These are phyloP conservation scores for Hirtodrosophila confusa DNA, from an alignment of 2,888 invertebrate genomes.

Conservation along the genomic window DNA sequence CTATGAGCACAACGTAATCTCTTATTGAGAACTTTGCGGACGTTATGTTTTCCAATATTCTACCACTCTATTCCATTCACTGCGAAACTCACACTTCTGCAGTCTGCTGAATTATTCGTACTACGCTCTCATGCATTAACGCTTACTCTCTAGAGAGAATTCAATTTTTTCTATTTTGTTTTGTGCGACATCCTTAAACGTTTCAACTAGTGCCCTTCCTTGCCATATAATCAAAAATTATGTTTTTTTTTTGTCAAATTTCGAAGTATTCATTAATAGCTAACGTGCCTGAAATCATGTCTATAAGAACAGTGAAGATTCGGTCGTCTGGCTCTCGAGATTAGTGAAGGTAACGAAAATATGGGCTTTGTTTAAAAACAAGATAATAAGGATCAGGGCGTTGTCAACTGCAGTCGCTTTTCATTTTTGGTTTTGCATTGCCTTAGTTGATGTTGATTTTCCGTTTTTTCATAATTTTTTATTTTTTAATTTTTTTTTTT, in stretches of 20 bases:
- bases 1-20: constrained; percentile 19
- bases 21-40: constrained; percentile 18
- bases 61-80: not conserved
- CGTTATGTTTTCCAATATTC: constrained; percentile 12
- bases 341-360: no score
- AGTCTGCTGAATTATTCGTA: not conserved
- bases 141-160: not conserved
- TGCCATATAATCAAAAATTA: not conserved
- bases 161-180: not conserved
- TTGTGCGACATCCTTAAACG: constrained; percentile 9
- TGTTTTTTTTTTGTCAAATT: no score
- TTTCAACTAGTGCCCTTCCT: not conserved
- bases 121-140: not conserved
- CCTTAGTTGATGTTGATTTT: constrained; percentile 26
- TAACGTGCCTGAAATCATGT: no score
- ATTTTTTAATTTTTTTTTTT: constrained; percentile 5
- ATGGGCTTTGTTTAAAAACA: no score
- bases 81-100: constrained; percentile 6
- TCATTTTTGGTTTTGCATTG: constrained; percentile 21
- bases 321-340: no score
- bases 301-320: no score
- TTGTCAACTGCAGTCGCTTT: constrained; percentile 33
- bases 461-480: constrained; percentile 5
- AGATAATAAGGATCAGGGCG: constrained; percentile 8
- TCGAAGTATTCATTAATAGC: no score